phyloP scores from a whole-genome alignment of 2,888 invertebrate species.

The Opisthograptis luteolata region DNA sequence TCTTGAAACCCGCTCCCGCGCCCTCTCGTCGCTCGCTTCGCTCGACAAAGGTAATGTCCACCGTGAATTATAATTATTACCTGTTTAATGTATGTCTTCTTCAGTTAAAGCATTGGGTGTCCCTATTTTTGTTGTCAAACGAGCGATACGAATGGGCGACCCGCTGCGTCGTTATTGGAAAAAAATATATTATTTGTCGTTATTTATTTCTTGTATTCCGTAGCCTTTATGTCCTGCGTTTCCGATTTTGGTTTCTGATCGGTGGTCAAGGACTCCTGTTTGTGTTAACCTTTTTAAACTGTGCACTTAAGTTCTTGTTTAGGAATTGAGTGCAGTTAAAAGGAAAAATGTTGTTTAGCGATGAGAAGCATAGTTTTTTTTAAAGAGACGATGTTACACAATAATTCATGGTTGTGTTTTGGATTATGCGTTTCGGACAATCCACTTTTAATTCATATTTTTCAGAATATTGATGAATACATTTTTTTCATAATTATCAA shows the following conservation, averaged over 20 bases:
- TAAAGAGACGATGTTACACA: no score
- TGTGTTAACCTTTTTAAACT: not conserved
- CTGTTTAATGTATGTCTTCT: constrained; percentile 80
- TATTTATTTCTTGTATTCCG: constrained; percentile 29
- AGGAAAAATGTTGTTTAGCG: no score
- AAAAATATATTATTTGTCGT: constrained; percentile 46
- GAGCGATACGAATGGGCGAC: constrained; percentile 57
- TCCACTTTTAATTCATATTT: no score
- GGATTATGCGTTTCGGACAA: no score
- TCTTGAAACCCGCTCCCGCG: constrained; percentile 35
- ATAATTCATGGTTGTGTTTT: no score
- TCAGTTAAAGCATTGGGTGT: constrained; percentile 77
- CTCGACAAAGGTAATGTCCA: constrained; percentile 63
- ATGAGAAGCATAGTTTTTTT: no score
- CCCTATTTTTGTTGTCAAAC: constrained; percentile 73
- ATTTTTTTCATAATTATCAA: no score
- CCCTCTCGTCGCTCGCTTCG: constrained; percentile 34
- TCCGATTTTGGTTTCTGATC: constrained; percentile 41
- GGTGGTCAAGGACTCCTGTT: constrained; percentile 9
- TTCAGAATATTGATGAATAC: no score
- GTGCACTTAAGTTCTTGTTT: not conserved
- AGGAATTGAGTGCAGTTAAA: no score
- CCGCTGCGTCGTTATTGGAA: constrained; percentile 70
- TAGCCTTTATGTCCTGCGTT: constrained; percentile 35
- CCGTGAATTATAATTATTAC: constrained; percentile 82